Conservation (phyloP, 2,113 vertebrate genomes). For the Numenius arquata region DNA sequence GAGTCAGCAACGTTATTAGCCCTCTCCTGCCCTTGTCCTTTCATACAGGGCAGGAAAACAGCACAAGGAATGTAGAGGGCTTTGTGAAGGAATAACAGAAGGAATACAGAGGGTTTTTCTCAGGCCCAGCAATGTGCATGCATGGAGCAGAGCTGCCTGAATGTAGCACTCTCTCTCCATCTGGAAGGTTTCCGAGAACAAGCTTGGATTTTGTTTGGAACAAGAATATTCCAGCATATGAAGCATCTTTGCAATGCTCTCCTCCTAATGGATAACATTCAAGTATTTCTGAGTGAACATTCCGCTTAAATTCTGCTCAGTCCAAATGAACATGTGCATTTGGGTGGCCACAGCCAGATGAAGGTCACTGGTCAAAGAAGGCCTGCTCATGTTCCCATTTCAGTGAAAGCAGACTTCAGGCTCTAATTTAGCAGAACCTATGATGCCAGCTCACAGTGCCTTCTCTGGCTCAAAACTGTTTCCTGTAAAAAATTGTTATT, state of each 20-base stretch:
- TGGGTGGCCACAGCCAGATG: background rate
- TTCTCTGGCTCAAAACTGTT: background rate
- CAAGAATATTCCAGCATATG: slow-evolving; percentile 7
- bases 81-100: background rate
- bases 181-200: background rate
- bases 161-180: background rate
- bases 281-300: background rate
- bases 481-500: background rate
- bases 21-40: background rate
- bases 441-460: background rate
- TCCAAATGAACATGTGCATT: background rate
- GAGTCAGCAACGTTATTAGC: background rate
- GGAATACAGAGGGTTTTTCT: background rate
- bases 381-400: background rate
- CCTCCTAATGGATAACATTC: background rate
- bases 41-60: background rate
- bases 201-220: slow-evolving; percentile 8
- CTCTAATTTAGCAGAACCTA: background rate
- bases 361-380: background rate
- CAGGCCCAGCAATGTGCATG: background rate
- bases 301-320: background rate
- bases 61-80: background rate
- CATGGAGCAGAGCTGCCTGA: background rate
- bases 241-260: slow-evolving; percentile 9
- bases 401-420: background rate